Percentiles rank a stretch among this genome's conserved stretches.
Conservation (phyloP, 2,797 vertebrate species). For the Phataginus tetradactyla region DNA sequence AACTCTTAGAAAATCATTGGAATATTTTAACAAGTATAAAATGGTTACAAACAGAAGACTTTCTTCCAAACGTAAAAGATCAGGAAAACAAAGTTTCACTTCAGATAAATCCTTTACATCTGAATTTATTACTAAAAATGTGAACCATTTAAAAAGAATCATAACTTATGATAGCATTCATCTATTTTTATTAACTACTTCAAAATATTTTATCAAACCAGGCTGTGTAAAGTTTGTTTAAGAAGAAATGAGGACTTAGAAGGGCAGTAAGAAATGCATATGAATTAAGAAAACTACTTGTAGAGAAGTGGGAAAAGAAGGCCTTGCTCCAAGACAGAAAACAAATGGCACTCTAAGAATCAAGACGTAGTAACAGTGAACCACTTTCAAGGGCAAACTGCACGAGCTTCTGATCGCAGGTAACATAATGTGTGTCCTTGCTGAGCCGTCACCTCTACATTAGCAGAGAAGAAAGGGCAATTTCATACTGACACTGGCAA, state of each 20-base stretch:
- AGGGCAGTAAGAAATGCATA: not conserved
- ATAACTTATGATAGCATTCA: not conserved
- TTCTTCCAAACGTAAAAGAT: slow-evolving; percentile 40
- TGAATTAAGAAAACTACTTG: not conserved
- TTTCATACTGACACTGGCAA: not conserved
- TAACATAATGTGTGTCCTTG: not conserved
- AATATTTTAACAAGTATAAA: slow-evolving; percentile 53
- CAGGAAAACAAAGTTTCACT: not conserved
- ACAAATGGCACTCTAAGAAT: not conserved
- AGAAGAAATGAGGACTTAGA: not conserved
- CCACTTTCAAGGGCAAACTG: not conserved
- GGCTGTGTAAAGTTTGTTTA: not conserved
- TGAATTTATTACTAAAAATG: not conserved
- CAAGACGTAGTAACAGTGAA: not conserved
- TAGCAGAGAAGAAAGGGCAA: not conserved
- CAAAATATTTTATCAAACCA: not conserved
- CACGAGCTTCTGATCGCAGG: not conserved
- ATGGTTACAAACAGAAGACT: not conserved
- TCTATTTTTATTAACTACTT: not conserved
- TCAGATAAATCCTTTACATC: not conserved
- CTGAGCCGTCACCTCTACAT: not conserved
- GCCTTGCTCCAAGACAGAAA: not conserved
- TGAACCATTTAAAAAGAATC: not conserved
- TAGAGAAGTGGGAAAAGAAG: not conserved
- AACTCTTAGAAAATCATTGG: not conserved